phyloP scores from a whole-genome alignment of 1,140 invertebrate genomes.

The Carposina sasakii region DNA sequence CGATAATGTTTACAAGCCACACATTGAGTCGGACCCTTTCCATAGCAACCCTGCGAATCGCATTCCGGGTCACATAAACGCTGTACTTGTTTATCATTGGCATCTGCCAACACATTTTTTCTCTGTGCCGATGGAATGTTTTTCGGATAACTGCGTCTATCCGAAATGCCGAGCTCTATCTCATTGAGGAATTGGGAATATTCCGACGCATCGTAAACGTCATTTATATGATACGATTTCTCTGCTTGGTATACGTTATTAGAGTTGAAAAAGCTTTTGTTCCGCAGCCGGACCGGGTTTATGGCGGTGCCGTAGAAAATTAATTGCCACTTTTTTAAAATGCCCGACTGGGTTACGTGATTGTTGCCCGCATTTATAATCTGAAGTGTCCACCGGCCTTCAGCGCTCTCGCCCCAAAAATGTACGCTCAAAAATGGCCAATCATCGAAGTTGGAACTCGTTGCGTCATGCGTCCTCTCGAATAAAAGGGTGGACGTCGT shows the following conservation, averaged over 20 bases:
- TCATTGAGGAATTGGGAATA: slow-evolving; percentile 74
- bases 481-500: slow-evolving; percentile 91
- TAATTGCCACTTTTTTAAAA: slow-evolving; percentile 92
- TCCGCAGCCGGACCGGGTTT: slow-evolving; percentile 81
- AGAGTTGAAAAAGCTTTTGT: slow-evolving; percentile 67
- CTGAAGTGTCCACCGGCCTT: slow-evolving; percentile 93
- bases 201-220: slow-evolving; percentile 67
- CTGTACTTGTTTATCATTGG: slow-evolving; percentile 75
- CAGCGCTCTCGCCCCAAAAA: slow-evolving; percentile 95
- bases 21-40: slow-evolving; percentile 84
- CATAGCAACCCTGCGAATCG: slow-evolving; percentile 85
- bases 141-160: slow-evolving; percentile 78
- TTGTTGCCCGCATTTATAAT: slow-evolving; percentile 90
- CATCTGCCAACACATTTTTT: slow-evolving; percentile 64
- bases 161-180: slow-evolving; percentile 73
- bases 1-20: slow-evolving; percentile 84
- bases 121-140: slow-evolving; percentile 71
- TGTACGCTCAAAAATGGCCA: slow-evolving; percentile 98
- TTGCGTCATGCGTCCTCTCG: slow-evolving; percentile 89
- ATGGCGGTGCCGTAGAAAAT: slow-evolving; percentile 92
- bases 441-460: slow-evolving; percentile 93
- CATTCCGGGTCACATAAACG: slow-evolving; percentile 83
- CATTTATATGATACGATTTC: slow-evolving; percentile 66
- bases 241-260: slow-evolving; percentile 48
- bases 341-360: slow-evolving; percentile 86